Conservation (phyloP, 2,113 vertebrate genomes). For the Hydrolagus affinis region DNA sequence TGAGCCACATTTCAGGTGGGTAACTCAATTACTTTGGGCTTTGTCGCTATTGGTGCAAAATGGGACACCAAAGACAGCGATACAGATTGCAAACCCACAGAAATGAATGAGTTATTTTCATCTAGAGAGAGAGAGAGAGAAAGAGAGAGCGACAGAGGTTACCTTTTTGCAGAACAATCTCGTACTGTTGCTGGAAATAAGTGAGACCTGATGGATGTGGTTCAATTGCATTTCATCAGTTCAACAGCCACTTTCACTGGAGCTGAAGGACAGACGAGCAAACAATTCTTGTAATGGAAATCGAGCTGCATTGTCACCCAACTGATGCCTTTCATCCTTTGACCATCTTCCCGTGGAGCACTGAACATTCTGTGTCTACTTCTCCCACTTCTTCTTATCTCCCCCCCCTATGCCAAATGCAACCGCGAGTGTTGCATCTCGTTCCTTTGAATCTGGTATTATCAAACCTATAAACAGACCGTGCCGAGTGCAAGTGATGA, state of each 20-base stretch:
- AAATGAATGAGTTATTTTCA: neutral
- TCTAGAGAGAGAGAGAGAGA: neutral
- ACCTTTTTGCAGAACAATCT: neutral
- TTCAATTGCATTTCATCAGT: neutral
- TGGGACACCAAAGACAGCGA: neutral
- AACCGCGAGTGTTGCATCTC: too few species aligned
- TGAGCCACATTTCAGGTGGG: neutral
- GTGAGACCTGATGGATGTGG: neutral
- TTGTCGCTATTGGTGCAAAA: neutral
- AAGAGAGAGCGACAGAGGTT: conserved; percentile 9
- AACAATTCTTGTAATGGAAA: neutral
- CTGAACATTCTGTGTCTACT: neutral
- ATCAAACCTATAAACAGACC: too few species aligned
- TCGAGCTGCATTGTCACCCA: neutral
- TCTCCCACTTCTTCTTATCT: too few species aligned
- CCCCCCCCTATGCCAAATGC: too few species aligned
- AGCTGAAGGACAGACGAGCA: neutral
- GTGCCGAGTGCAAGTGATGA: too few species aligned
- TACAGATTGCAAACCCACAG: neutral
- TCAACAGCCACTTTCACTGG: neutral
- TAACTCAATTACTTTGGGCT: neutral
- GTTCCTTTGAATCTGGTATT: too few species aligned
- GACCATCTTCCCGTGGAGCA: too few species aligned
- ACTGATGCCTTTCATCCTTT: neutral
- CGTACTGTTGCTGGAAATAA: neutral